A percentile compares a stretch with the other conserved stretches of the same genome.
Conservation (phyloP, 2,113 vertebrate genomes). For the Solea senegalensis region DNA sequence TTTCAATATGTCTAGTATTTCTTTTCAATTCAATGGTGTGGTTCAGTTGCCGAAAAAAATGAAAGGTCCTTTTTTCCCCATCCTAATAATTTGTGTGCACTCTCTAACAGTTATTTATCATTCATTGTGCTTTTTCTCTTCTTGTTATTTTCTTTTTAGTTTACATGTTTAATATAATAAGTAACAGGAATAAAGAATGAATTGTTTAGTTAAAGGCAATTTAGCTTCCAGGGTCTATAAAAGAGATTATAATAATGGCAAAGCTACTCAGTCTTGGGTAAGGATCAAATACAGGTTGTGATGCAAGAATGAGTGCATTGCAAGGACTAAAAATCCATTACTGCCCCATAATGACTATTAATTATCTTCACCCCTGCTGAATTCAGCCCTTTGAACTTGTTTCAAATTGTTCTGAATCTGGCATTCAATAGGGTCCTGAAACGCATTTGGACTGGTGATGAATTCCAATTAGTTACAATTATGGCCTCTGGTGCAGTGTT, state of each 20-base stretch:
- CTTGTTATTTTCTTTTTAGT: no score
- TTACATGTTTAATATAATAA: no score
- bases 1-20: no score
- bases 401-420: constrained; percentile 39
- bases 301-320: constrained; percentile 12
- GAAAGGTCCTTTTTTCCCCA: no score
- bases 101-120: no score
- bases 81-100: no score
- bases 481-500: constrained; percentile 31
- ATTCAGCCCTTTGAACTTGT: constrained; percentile 38
- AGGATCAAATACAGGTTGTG: constrained; percentile 2
- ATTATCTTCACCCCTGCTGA: constrained; percentile 48
- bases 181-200: neutral
- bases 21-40: no score
- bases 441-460: constrained; percentile 52
- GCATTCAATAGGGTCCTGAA: constrained; percentile 56
- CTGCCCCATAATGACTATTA: constrained; percentile 52
- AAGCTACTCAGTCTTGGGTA: constrained; percentile 1
- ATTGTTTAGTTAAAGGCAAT: constrained; percentile 22
- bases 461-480: constrained; percentile 75
- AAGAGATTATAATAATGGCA: constrained; percentile 10
- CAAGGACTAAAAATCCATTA: constrained; percentile 52
- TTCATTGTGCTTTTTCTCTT: no score
- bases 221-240: constrained; percentile 10
- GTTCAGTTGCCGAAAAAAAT: no score